Base-by-base conservation (phyloP, 1,140 invertebrate species). In the Diorhabda sublineata region DNA sequence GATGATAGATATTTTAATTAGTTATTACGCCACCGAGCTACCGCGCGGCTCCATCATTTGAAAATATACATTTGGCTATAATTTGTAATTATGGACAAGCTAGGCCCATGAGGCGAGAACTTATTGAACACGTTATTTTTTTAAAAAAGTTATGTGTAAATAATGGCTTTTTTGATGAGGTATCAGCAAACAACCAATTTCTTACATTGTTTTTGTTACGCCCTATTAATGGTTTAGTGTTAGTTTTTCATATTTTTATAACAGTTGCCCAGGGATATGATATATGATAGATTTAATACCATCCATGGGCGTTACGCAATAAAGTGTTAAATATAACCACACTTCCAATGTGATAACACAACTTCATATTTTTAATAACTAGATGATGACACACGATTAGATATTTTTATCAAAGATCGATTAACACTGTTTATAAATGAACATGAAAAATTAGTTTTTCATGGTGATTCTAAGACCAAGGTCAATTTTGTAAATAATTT, bases 1-100 rank as follows among this genome's bases (percentile, higher is more conserved):
- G 47, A 52, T 52, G 47, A 52, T 52, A 52, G 47, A 52, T 52
- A 52, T 52, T 52, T 52, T 52, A 52, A 52, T 52, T 52, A 52
- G 47, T 52, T 52, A 52, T 52, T 52, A 52, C n/a, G 47, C 47
- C 6, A 52, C n/a, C 6, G 47, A 52, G 47, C 47, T 52, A 52
- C 47, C 47, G 47, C 6, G 47, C 47, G 47, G 47, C 47, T 52
- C 47, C 6, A 3, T 52, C 47, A 52, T 52, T 52, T 52, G 47
- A 8, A 52, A n/a, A 52, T 52, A 52, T 52, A 52, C 6, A 52
- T 52, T 52, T n/a, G 47, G 2, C 47, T 52, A 52, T 52, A 52
- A 52, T 52, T 52, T 52, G 47, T 52, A 52, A 52, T 52, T 52
- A 52, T n/a, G 47, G 47, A 52, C 47, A 52, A 52, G 47, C n/a